These are phyloP conservation scores for Gymnobelideus leadbeateri DNA, from an alignment of 2,113 vertebrate species.

Conservation along the genomic window DNA sequence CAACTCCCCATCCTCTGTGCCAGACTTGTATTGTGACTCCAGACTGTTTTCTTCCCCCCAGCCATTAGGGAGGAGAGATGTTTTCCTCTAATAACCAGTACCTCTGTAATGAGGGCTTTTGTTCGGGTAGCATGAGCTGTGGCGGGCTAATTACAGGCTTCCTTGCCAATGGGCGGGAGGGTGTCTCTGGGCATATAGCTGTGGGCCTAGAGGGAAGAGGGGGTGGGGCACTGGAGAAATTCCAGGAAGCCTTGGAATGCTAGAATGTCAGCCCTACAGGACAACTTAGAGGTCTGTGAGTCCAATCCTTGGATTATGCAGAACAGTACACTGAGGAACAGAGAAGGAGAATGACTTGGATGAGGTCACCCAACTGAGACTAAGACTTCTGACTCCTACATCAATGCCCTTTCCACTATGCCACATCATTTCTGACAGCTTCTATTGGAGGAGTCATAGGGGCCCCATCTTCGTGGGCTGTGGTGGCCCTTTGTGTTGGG, in stretches of 20 bases:
- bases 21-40: not conserved
- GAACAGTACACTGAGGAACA: not conserved
- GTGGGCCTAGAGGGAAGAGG: not conserved
- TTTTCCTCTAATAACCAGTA: conserved; percentile 5
- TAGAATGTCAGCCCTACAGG: not conserved
- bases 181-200: not conserved
- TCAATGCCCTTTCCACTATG: not conserved
- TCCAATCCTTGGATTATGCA: not conserved
- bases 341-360: not conserved
- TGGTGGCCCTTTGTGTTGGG: not conserved
- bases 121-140: not conserved
- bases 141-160: not conserved
- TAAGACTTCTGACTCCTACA: not conserved
- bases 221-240: not conserved
- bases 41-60: not conserved
- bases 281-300: not conserved
- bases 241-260: not conserved
- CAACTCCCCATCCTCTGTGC: not conserved
- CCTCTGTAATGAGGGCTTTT: not conserved
- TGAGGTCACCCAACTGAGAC: not conserved
- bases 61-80: conserved; percentile 1
- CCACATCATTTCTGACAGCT: not conserved
- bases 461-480: not conserved
- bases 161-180: not conserved
- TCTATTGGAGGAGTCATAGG: not conserved